A percentile compares a stretch with the other conserved stretches of the same genome.
These are phyloP conservation scores for Drosophila pseudoananassae DNA, from an alignment of 1,140 invertebrate genomes.

Conservation along the genomic window DNA sequence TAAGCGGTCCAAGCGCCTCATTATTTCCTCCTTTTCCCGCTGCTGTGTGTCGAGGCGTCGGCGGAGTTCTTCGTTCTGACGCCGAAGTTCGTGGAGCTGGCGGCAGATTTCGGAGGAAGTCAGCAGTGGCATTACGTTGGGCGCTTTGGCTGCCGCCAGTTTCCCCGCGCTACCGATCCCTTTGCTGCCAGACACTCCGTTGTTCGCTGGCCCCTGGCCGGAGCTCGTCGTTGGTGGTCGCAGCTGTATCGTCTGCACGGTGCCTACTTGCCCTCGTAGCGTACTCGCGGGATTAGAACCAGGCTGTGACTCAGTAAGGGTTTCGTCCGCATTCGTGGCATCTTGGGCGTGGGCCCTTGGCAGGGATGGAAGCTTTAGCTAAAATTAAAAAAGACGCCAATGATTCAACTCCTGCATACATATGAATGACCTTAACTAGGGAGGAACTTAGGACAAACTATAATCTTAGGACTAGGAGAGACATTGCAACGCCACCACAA, in stretches of 20 bases:
- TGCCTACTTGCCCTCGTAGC: constrained; percentile 61
- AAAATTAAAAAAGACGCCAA: neutral
- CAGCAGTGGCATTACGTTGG: constrained; percentile 71
- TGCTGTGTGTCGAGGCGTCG: constrained; percentile 55
- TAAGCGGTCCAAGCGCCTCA: constrained; percentile 66
- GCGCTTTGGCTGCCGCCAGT: constrained; percentile 24
- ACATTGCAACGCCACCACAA: constrained; percentile 10
- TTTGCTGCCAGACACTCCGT: constrained; percentile 42
- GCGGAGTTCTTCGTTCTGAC: constrained; percentile 75
- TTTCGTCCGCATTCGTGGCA: constrained; percentile 9
- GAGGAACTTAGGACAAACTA: neutral
- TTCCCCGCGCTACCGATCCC: constrained; percentile 18
- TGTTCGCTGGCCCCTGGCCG: constrained; percentile 29
- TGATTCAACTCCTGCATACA: neutral
- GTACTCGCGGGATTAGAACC: constrained; percentile 34
- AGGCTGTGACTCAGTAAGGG: constrained; percentile 4
- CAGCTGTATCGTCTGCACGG: constrained; percentile 69
- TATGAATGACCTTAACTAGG: neutral
- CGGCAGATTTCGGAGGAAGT: constrained; percentile 75
- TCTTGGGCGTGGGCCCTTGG: constrained; percentile 18
- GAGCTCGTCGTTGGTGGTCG: constrained; percentile 44
- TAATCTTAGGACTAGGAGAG: neutral
- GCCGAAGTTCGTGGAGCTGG: constrained; percentile 71
- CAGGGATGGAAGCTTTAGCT: constrained; percentile 58
- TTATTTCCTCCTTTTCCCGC: constrained; percentile 69